Base-by-base conservation (phyloP, 30 jellyfish, hydroid and myxozoan species). In the Chironex yamaguchii region DNA sequence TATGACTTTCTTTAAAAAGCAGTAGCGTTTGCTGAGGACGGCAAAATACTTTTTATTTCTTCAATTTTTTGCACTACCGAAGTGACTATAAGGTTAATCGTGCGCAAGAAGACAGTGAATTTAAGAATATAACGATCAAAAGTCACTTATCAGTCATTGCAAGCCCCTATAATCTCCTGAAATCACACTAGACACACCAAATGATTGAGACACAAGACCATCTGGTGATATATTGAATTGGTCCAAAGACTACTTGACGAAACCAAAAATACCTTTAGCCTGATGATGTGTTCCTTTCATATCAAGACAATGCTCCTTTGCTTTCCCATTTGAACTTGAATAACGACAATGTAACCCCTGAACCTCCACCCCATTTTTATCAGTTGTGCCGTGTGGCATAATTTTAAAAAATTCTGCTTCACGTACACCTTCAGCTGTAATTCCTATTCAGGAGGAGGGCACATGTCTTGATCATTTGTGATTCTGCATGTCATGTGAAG, bases 371-470 rank as follows among this genome's bases (percentile, higher is more conserved):
- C 62, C 48, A 22, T 29, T 67, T 30, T 34, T 29, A 49, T 29
- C 83, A 17, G 83, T 69, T 20, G 22, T 69, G 71, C 70, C 77
- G 3, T 69, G 71, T 2, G 83, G 32, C 25, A 69, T 69, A 3
- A 69, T 69, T 20, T 12, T 69, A 36, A 23, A 69, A 69, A 27
- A 70, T 49, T 69, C 65, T 30, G 72, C 83, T 69, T 29, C 21
- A 3, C 83, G 66, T 26, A 69, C 65, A 25, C 4, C 83, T 32
- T 69, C 70, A 34, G 83, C 79, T 11, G n/a, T n/a, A n/a, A n/a
- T n/a, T n/a, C n/a, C n/a, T n/a, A n/a, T n/a, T n/a, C n/a, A n/a
- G n/a, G n/a, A n/a, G n/a, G n/a, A n/a, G n/a, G n/a, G n/a, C n/a
- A 69, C 70, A 30, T 28, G 77, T 69, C 30, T 29, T 32, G 77